phyloP scores from a whole-genome alignment of 2,888 invertebrate genomes.

The Quadroppia sp. region DNA sequence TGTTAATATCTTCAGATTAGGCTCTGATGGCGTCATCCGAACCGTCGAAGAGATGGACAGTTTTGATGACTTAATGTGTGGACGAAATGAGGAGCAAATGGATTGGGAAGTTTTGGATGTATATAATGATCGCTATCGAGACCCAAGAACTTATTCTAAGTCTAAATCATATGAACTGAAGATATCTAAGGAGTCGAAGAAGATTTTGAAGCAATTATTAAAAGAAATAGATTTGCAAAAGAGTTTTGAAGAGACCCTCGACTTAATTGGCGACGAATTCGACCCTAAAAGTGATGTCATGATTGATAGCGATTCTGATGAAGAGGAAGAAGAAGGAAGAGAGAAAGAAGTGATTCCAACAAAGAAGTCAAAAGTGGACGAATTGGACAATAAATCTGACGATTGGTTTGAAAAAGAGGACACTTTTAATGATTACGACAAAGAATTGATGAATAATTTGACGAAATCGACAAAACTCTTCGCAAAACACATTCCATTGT shows the following conservation, averaged over 20 bases:
- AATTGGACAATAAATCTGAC: not conserved
- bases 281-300: not conserved
- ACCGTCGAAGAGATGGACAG: not conserved
- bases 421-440: not conserved
- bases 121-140: not conserved
- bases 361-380: not conserved
- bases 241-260: not conserved
- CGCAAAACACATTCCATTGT: not conserved
- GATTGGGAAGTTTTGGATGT: not conserved
- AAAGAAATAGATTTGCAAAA: not conserved
- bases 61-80: not conserved
- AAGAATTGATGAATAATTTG: not conserved
- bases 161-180: not conserved
- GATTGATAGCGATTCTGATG: not conserved
- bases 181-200: not conserved
- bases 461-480: not conserved
- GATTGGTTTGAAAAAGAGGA: not conserved
- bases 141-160: not conserved
- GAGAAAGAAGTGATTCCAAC: not conserved
- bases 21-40: not conserved
- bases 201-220: not conserved
- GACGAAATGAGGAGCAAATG: not conserved
- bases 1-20: not conserved
- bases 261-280: not conserved
- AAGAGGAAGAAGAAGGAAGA: not conserved